phyloP scores from a whole-genome alignment of 2,888 invertebrate genomes.

The Dione vanillae region DNA sequence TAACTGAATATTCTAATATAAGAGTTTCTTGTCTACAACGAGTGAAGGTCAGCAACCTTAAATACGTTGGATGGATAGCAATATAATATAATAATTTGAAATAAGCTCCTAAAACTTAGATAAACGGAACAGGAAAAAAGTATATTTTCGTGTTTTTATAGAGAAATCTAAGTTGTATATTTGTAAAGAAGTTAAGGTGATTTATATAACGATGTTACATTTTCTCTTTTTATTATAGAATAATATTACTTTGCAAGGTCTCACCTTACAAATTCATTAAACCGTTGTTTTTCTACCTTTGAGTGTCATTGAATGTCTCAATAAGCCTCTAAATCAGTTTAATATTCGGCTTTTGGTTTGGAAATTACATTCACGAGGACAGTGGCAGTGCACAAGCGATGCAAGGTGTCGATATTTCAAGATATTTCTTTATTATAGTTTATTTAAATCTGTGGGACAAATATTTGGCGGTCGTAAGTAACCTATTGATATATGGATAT shows the following conservation, averaged over 20 bases:
- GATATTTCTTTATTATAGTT: too few species aligned
- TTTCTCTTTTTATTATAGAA: constrained; percentile 16
- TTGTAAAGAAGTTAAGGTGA: constrained; percentile 2
- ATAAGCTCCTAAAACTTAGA: too few species aligned
- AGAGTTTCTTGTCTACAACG: too few species aligned
- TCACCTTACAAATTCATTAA: constrained; percentile 28
- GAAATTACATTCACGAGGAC: not conserved
- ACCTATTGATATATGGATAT: too few species aligned
- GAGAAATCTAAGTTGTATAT: constrained; percentile 1
- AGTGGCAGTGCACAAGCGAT: too few species aligned
- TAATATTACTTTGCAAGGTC: constrained; percentile 13
- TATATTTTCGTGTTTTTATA: not conserved
- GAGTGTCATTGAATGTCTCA: constrained; percentile 33
- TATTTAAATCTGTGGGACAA: too few species aligned
- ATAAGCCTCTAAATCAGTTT: constrained; percentile 25
- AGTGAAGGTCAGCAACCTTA: too few species aligned
- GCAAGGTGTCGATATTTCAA: too few species aligned
- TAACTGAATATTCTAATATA: too few species aligned
- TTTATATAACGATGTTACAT: not conserved
- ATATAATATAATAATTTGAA: too few species aligned
- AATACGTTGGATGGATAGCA: too few species aligned
- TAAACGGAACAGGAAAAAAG: not conserved
- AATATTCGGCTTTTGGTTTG: constrained; percentile 12
- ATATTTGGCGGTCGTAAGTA: too few species aligned
- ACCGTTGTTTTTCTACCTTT: constrained; percentile 27